Evolutionary conservation across 2,888 invertebrate species (phyloP).

Genomic region (Acronicta leporina): DNA sequence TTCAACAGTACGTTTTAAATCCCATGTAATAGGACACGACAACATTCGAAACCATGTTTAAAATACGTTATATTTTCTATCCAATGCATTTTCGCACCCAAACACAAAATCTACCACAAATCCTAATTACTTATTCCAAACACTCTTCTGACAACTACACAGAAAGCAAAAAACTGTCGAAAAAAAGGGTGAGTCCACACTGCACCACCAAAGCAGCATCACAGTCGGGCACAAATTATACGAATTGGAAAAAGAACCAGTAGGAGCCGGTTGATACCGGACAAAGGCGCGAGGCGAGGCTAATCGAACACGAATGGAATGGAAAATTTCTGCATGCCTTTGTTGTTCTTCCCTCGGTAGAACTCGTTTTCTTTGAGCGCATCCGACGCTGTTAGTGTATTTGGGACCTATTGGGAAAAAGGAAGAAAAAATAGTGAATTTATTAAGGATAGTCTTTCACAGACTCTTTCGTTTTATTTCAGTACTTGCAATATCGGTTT

Average conservation of each 20-base stretch:
- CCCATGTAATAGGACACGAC: too few relatives aligned
- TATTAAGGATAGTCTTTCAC: conserved; percentile 51
- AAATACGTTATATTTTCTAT: background rate
- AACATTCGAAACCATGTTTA: too few relatives aligned
- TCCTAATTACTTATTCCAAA: conserved; percentile 30
- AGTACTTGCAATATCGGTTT: conserved; percentile 17
- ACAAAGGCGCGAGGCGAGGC: conserved; percentile 65
- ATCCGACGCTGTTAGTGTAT: conserved; percentile 54
- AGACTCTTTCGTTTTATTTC: conserved; percentile 15
- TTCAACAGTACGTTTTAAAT: too few relatives aligned
- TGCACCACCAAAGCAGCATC: conserved; percentile 52
- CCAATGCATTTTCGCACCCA: background rate
- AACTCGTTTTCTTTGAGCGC: conserved; percentile 61
- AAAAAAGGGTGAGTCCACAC: conserved; percentile 36
- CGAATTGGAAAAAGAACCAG: conserved; percentile 54
- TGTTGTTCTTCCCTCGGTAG: conserved; percentile 60
- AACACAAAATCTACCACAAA: conserved; percentile 10
- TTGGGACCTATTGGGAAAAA: conserved; percentile 46
- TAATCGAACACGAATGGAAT: conserved; percentile 73
- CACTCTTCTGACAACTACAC: conserved; percentile 16
- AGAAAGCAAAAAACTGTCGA: conserved; percentile 25
- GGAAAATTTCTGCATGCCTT: conserved; percentile 66
- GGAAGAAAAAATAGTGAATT: conserved; percentile 40
- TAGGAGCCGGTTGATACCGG: conserved; percentile 54
- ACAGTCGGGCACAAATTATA: conserved; percentile 56